Conservation (phyloP, 2,797 vertebrate genomes). For the Ambastaia sidthimunki region DNA sequence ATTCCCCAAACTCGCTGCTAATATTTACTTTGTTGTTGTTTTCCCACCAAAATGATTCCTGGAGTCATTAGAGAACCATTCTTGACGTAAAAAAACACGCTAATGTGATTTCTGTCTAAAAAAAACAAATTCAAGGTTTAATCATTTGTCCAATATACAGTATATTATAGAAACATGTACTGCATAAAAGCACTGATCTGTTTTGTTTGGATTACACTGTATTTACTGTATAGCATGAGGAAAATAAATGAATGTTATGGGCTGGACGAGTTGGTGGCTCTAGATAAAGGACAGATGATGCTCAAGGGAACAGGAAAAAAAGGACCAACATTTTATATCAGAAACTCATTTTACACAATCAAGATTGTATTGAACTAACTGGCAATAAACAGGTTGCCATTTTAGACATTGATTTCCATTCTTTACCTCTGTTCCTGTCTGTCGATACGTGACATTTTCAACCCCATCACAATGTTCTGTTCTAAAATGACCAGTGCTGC, state of each 20-base stretch:
- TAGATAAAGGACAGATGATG: constrained; percentile 41
- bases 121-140: background rate
- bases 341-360: constrained; percentile 4
- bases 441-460: no score
- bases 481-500: no score
- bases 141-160: background rate
- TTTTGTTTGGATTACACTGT: background rate
- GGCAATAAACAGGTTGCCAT: constrained; percentile 22
- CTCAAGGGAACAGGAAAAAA: background rate
- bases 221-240: constrained; percentile 19
- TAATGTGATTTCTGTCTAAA: background rate
- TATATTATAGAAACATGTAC: background rate
- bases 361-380: constrained; percentile 22
- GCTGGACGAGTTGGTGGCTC: background rate
- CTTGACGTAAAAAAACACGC: background rate
- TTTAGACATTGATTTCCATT: background rate
- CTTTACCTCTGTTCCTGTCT: no score
- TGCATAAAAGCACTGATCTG: no score
- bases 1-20: background rate
- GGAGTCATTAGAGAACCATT: background rate
- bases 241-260: constrained; percentile 23
- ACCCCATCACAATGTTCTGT: no score
- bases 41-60: background rate
- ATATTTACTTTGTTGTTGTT: background rate
- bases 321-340: constrained; percentile 15